These are phyloP conservation scores for Dynastes grantii DNA, from an alignment of 2,888 invertebrate genomes.

Conservation along the genomic window DNA sequence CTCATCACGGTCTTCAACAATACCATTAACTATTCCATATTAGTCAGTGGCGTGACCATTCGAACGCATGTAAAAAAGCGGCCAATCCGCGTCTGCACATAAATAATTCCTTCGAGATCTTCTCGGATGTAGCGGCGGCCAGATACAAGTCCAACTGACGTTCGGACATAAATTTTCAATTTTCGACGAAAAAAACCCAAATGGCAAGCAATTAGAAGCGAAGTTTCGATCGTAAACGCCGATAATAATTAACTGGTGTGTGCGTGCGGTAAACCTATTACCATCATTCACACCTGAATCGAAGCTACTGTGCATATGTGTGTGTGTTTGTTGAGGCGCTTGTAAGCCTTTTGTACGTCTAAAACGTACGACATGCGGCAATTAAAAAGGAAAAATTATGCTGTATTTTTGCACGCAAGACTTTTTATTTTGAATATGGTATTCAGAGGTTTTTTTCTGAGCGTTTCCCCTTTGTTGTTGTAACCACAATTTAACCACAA, in stretches of 20 bases:
- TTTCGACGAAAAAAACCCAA: slow-evolving; percentile 33
- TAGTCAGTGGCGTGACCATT: slow-evolving; percentile 3
- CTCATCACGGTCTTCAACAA: neutral
- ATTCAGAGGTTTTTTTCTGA: too few species aligned
- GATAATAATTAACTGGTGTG: slow-evolving; percentile 43
- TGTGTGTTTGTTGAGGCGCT: neutral
- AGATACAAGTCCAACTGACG: slow-evolving; percentile 1
- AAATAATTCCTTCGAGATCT: slow-evolving; percentile 12
- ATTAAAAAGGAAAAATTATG: slow-evolving; percentile 37
- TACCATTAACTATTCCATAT: slow-evolving; percentile 12
- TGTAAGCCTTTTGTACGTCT: neutral
- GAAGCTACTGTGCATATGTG: slow-evolving; percentile 24
- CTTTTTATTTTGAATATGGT: too few species aligned
- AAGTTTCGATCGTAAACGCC: slow-evolving; percentile 42
- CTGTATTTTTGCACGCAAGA: neutral
- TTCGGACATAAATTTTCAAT: slow-evolving; percentile 40
- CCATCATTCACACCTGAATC: slow-evolving; percentile 44
- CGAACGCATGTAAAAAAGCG: neutral
- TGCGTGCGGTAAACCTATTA: slow-evolving; percentile 43
- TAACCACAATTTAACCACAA: too few species aligned
- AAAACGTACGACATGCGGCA: slow-evolving; percentile 15
- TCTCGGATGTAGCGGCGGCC: neutral
- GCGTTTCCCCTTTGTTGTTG: too few species aligned
- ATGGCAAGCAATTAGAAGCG: slow-evolving; percentile 35
- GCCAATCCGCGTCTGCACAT: slow-evolving; percentile 2